Evolutionary conservation across 2,888 invertebrate species (phyloP), one percentile per base, ranked within the genome.

Genomic region (Ophraella communa): DNA sequence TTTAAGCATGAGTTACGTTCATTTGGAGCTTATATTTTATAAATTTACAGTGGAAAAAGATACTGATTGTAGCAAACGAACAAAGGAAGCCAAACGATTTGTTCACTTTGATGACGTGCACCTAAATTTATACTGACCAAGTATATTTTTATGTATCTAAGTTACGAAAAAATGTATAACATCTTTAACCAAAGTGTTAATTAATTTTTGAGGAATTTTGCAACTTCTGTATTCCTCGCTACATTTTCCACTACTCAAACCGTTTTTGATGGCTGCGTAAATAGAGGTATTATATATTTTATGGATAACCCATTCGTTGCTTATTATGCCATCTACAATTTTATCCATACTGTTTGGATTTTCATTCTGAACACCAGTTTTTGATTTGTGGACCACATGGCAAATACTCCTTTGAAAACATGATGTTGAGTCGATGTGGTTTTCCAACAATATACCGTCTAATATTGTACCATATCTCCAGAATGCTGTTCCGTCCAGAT

Each of bases 381-480:
- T 77, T 10, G 84, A 82, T 0, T 77, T 80, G 59, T 84, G 82
- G 11, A 86, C 81, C 58, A 83, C 80, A 68, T 82, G 81, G 68
- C 90, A 90, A 27, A 88, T 82, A 3, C 85, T 83, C 59, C 86
- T 83, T 77, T 89, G 89, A 69, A 87, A 82, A 71, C 90, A 90
- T 0, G 85, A 84, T 0, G 86, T 85, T 2, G 88, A 81, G 74
- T 89, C 87, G 18, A 89, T 84, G 49, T 88, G 84, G 66, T 87
- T 84, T 63, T 85, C 84, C 0, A 83, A 81, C 49, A 89, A 76
- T 10, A 84, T 81, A 45, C 85, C 82, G 67, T 89, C 88, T 27
- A 89, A 8, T 18, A 54, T 52, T 18, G 56, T 49, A 20, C 64
- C 33, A 18, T 68, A 65, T 7, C 55, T 63, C 68, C 68, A 68